Percentiles rank a stretch among this genome's conserved stretches.
These are phyloP conservation scores for Philereme transversata DNA, from an alignment of 2,888 invertebrate genomes.

Conservation along the genomic window DNA sequence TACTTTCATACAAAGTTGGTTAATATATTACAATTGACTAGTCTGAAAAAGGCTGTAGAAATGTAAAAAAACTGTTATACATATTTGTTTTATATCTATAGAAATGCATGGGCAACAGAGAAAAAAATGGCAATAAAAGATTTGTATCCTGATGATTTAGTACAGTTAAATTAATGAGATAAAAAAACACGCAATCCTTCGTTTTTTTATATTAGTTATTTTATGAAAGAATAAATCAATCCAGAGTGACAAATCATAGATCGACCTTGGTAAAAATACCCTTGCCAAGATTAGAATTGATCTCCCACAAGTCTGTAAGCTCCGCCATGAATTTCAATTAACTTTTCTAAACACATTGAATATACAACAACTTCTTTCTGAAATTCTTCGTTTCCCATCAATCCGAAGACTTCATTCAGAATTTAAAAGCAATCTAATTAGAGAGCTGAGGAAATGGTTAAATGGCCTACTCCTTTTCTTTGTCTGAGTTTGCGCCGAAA, in stretches of 20 bases:
- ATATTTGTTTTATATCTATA: no score
- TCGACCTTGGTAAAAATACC: background rate
- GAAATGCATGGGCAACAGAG: no score
- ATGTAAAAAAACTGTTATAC: no score
- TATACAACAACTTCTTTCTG: constrained; percentile 47
- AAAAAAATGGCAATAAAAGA: no score
- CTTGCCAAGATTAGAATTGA: background rate
- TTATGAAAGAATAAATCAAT: no score
- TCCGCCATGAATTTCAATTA: constrained; percentile 55
- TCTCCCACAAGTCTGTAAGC: constrained; percentile 2
- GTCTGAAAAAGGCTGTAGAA: no score
- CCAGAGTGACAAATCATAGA: background rate
- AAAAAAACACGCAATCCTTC: no score
- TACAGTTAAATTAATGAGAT: no score
- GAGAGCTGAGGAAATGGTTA: constrained; percentile 31
- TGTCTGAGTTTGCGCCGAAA: constrained; percentile 13
- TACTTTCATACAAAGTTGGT: no score
- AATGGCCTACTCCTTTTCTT: constrained; percentile 12
- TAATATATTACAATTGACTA: no score
- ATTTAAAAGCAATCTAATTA: constrained; percentile 53
- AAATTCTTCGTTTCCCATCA: constrained; percentile 54
- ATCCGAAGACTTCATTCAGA: constrained; percentile 42
- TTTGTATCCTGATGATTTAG: no score
- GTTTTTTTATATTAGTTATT: no score
- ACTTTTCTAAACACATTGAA: constrained; percentile 44